Evolutionary conservation across 2,797 vertebrate species (phyloP), one percentile per base, ranked within the genome.

Genomic region (Choloepus didactylus): DNA sequence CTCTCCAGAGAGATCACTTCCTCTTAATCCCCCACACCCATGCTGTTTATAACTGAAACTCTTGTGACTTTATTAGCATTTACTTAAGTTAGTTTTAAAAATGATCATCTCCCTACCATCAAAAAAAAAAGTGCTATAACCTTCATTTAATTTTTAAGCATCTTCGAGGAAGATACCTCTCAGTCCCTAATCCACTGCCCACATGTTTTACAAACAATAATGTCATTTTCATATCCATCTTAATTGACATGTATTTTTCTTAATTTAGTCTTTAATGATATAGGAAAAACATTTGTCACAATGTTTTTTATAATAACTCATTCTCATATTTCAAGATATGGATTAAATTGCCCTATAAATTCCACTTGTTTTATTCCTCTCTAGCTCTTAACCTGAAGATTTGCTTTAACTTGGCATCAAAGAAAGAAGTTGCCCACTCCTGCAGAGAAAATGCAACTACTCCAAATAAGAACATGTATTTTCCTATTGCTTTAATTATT

Each of bases 271-370:
- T 41, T 89, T 77, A 81, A 85, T 72, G 69, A 86, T 2, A 18
- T 1, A 80, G 12, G 84, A 89, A 93, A 83, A 35, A 2, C 56
- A 44, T 38, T 62, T 41, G 27, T 49, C 59, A 21, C 3, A 46
- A 73, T 73, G 8, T 38, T 86, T 73, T 46, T 84, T 77, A 93
- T 44, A 75, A 82, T 88, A 90, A 82, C 60, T 7, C 54, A 46
- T 2, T 66, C 3, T 89, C n/a, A 38, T 51, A 41, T 80, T 85
- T 84, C 35, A 66, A 70, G 12, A 73, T 9, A 73, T 9, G 29
- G 15, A 66, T 87, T 94, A 89, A 92, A 56, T 76, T 25, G 87
- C 75, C 59, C 5, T 87, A 49, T 54, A 88, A 85, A 69, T 79
- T 44, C 10, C n/a, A 81, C 29, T 76, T 81, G 56, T 77, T 81